phyloP scores from a whole-genome alignment of 2,888 invertebrate species.

The Harpalus rubripes region DNA sequence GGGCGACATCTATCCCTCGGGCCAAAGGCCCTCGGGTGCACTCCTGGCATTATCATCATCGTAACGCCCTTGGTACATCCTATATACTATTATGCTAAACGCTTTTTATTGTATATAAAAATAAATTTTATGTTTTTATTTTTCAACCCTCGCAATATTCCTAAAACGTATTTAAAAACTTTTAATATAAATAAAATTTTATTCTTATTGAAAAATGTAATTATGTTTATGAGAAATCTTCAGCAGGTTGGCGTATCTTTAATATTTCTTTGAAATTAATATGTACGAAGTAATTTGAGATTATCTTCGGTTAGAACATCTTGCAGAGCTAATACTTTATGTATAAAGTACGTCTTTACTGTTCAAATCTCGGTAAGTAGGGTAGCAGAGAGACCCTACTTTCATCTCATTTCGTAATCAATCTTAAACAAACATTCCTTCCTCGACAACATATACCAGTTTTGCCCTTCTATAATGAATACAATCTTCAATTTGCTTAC shows the following conservation, averaged over 20 bases:
- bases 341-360: not conserved
- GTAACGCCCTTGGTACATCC: too few species aligned
- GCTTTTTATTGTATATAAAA: not conserved
- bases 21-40: too few species aligned
- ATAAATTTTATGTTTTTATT: not conserved
- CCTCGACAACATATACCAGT: too few species aligned
- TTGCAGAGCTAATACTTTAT: not conserved
- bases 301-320: not conserved
- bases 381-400: not conserved
- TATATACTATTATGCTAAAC: too few species aligned
- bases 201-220: conserved; percentile 7
- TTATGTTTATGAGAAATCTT: not conserved
- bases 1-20: too few species aligned
- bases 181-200: not conserved
- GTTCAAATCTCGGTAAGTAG: not conserved
- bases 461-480: not conserved
- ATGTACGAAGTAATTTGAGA: not conserved
- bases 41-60: too few species aligned
- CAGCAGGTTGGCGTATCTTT: not conserved
- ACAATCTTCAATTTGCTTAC: not conserved
- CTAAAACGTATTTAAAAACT: not conserved
- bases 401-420: not conserved
- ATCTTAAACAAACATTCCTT: not conserved
- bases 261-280: not conserved
- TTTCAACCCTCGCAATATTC: not conserved